Percentiles rank a stretch among this genome's conserved stretches.
phyloP scores from a whole-genome alignment of 2,888 invertebrate species.

The Isoperla grammatica region DNA sequence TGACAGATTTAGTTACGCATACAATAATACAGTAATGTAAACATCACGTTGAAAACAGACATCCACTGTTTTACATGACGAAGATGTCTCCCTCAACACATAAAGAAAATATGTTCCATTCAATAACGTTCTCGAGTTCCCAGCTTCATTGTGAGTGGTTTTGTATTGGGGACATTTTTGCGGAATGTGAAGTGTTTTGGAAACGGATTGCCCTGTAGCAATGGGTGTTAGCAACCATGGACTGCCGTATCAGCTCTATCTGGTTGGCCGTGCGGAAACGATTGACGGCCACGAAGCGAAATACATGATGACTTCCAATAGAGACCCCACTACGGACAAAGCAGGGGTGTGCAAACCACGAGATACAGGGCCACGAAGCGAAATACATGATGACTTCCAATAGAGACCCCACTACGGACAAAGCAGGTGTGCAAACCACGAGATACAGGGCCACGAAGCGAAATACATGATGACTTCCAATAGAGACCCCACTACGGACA shows the following conservation, averaged over 20 bases:
- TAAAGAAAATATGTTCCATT: slow-evolving; percentile 6
- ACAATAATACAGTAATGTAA: no score
- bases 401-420: not conserved
- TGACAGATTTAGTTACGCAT: no score
- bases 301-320: slow-evolving; percentile 16
- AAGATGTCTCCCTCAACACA: no score
- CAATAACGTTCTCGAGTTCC: slow-evolving; percentile 8
- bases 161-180: slow-evolving; percentile 14
- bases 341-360: no score
- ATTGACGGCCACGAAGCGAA: not conserved
- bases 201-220: slow-evolving; percentile 8
- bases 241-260: slow-evolving; percentile 8
- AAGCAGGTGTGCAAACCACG: no score
- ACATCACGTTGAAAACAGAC: no score
- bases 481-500: not conserved
- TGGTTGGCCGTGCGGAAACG: slow-evolving; percentile 9
- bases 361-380: not conserved
- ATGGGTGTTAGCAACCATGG: not conserved
- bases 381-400: slow-evolving; percentile 15
- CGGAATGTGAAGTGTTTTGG: slow-evolving; percentile 14
- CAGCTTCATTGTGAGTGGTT: slow-evolving; percentile 10
- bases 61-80: no score
- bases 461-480: slow-evolving; percentile 16
- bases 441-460: not conserved
- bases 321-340: not conserved